Base-by-base conservation (phyloP, 2,888 invertebrate species). In the Spisula solida region DNA sequence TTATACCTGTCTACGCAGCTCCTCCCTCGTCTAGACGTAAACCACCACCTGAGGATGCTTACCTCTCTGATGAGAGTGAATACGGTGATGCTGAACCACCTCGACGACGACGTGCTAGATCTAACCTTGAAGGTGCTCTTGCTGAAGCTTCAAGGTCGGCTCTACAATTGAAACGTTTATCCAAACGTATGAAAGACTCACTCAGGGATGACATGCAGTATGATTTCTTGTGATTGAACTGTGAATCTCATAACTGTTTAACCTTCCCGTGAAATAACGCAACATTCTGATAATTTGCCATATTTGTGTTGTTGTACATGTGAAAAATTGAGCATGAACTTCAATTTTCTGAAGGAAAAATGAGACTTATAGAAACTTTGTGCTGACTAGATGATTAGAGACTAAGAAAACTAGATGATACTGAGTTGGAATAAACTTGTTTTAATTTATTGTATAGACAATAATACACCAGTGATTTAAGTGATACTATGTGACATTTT, bases 111-210 rank as follows among this genome's bases (percentile, higher is more conserved):
- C 81, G 86, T 18, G 60, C 82, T 1, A 86, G 92, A 81, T 86
- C 93, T 48, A 84, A 88, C 25, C 91, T 94, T 86, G 95, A 94
- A 78, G 88, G 93, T 31, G 95, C 95, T 51, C 85, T 95, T 14
- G 92, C 92, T 0, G 94, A 95, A 79, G 95, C 95, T 14, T 93
- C 93, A 41, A 89, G 90, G 56, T 93, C 94, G 20, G 94, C 95
- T n/a, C 91, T 93, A 18, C 94, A 95, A 79, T 91, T 95, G 48
- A 95, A 94, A 89, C 92, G 92, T 60, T 92, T 95, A 92, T 95
- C 95, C 1, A 91, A 94, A 86, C 94, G 95, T 84, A 95, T 95
- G 95, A 95, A 94, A 93, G 91, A 94, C 70, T 93, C 92, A 75
- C 93, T 95, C 78, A 92, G 94, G 84, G 94, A 95, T 87, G 95